Evolutionary conservation across 2,797 vertebrate species (phyloP).

Genomic region (Pipistrellus nathusii): DNA sequence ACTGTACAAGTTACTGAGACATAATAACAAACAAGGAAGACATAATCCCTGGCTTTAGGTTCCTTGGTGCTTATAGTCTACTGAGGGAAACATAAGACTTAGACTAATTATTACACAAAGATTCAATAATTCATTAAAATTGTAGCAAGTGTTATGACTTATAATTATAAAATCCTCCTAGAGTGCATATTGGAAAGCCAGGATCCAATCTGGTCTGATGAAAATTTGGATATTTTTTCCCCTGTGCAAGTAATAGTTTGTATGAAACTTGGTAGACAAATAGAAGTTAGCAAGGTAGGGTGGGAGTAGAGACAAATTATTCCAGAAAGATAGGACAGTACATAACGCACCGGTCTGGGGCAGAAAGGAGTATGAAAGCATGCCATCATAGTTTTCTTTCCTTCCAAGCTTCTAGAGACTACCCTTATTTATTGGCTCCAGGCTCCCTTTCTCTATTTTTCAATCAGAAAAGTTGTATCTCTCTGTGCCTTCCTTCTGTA

Average conservation of each 20-base stretch:
- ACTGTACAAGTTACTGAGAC: neutral
- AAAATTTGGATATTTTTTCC: neutral
- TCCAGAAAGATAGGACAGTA: neutral
- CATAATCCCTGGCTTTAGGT: neutral
- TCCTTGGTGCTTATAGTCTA: neutral
- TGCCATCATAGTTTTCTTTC: neutral
- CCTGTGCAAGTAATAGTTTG: neutral
- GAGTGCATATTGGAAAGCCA: neutral
- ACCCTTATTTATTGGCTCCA: neutral
- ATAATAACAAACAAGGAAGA: neutral
- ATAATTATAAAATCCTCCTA: neutral
- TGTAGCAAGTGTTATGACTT: neutral
- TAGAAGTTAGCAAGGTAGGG: neutral
- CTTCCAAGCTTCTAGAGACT: neutral
- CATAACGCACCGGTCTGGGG: neutral
- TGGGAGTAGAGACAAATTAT: neutral
- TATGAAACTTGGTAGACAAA: neutral
- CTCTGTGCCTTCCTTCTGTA: neutral
- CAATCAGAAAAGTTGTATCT: neutral
- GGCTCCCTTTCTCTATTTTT: neutral
- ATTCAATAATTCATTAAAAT: conserved; percentile 32
- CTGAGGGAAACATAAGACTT: neutral
- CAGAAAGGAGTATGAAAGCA: neutral
- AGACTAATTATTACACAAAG: neutral
- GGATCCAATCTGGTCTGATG: neutral